Evolutionary conservation across 1,140 invertebrate genomes (phyloP), one percentile per base, ranked within the genome.

Genomic region (Mesaphorura yosii): DNA sequence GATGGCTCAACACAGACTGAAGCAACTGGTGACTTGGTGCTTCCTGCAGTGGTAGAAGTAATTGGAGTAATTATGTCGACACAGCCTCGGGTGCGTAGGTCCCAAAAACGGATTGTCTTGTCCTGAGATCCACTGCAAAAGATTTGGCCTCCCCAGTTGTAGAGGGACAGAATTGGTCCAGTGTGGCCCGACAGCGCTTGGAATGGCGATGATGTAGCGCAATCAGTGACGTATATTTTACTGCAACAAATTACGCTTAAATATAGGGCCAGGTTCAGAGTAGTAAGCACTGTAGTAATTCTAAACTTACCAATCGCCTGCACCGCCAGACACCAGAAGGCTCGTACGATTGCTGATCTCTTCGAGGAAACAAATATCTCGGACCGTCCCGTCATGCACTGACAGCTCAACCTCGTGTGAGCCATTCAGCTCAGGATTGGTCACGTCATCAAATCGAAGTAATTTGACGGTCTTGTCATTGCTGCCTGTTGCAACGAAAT

Each of bases 401-500:
- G 84, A 84, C 53, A 98, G 69, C 69, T 98, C 93, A 40, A 90
- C 81, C 67, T 87, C 84, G 66, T 80, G 76, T 26, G 53, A 55
- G 22, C 57, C 60, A 23, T 7, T 26, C 12, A 62, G 27, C 27
- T 59, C 57, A 1, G 29, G 28, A 29, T 41, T 51, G 17, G 29
- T 42, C 1, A 63, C 46, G 46, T 63, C 78, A 70, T 96, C 89
- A 71, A 96, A 98, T 56, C 83, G 73, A 81, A 96, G 90, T 42
- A 98, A 72, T 69, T 96, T 95, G 25, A 98, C 88, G 2, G 89
- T 94, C 71, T 98, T 98, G 71, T 99, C 95, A 68, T 99, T 98
- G 46, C 91, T 96, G 27, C 95, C 95, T 0, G 94, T 98, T 0
- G 95, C 96, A 65, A 98, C 81, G 0, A 98, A 72, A 64, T 97